phyloP scores from a whole-genome alignment of 53 echinoderm and acorn worm species.

The Temnopleurus reevesii region DNA sequence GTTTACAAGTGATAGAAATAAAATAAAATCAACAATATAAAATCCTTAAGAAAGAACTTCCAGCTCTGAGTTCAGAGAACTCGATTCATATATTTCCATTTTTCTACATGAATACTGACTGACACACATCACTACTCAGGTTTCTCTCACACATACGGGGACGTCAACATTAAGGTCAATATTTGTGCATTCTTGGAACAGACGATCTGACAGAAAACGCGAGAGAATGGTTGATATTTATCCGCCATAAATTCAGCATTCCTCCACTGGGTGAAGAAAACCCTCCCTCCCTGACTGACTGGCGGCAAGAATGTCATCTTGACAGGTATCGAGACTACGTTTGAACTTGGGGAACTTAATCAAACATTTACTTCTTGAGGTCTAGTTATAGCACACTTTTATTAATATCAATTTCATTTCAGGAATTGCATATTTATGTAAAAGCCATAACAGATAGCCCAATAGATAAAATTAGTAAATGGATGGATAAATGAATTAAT shows the following conservation, averaged over 20 bases:
- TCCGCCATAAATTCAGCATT: slow-evolving; percentile 5
- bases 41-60: too few species aligned
- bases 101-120: neutral
- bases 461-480: too few species aligned
- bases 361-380: too few species aligned
- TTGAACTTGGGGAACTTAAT: too few species aligned
- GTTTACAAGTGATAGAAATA: too few species aligned
- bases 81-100: neutral
- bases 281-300: slow-evolving; percentile 22
- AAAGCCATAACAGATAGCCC: too few species aligned
- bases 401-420: too few species aligned
- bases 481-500: too few species aligned
- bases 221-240: neutral
- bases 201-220: neutral
- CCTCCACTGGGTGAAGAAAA: neutral
- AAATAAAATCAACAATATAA: too few species aligned
- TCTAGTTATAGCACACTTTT: too few species aligned
- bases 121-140: slow-evolving; percentile 27
- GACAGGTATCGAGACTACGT: too few species aligned
- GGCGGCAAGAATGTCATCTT: neutral
- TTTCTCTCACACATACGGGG: slow-evolving; percentile 17
- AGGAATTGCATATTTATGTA: too few species aligned
- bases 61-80: slow-evolving; percentile 14
- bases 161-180: slow-evolving; percentile 41
- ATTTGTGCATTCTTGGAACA: slow-evolving; percentile 26